A percentile compares a stretch with the other conserved stretches of the same genome.
These are phyloP conservation scores for Pseudorectes ferrugineus DNA, from an alignment of 2,113 vertebrate species.

Conservation along the genomic window DNA sequence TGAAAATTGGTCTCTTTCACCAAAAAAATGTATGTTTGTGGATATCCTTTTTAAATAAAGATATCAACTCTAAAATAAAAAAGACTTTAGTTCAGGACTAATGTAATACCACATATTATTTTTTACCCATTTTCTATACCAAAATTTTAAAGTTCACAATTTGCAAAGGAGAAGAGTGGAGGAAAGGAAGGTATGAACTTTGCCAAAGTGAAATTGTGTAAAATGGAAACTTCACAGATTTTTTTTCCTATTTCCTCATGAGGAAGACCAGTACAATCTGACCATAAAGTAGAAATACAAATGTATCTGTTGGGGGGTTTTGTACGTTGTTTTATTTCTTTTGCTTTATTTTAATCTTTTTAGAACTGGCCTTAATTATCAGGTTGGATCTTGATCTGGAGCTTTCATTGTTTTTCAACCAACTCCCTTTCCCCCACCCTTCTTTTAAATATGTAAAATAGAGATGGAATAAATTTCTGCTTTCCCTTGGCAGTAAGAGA, in stretches of 20 bases:
- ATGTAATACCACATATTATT: rapidly evolving
- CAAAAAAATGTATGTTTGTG: background rate
- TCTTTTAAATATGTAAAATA: background rate
- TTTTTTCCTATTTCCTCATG: background rate
- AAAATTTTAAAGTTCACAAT: background rate
- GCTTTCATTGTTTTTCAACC: background rate
- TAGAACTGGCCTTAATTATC: background rate
- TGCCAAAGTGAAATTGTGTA: background rate
- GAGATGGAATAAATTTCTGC: background rate
- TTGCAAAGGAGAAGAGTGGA: background rate
- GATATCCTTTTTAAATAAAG: background rate
- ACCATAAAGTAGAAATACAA: background rate
- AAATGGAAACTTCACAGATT: background rate
- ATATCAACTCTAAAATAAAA: background rate
- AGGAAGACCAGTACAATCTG: background rate
- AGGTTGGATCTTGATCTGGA: background rate
- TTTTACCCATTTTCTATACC: background rate
- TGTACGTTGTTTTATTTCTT: background rate
- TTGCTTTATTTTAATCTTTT: background rate
- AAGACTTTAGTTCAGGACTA: background rate
- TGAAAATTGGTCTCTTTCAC: background rate
- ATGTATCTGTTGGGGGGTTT: rapidly evolving
- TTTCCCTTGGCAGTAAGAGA: background rate
- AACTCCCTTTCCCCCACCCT: background rate
- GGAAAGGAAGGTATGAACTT: background rate